Conservation (phyloP, 2,113 vertebrate species). For the Colossoma macropomum region DNA sequence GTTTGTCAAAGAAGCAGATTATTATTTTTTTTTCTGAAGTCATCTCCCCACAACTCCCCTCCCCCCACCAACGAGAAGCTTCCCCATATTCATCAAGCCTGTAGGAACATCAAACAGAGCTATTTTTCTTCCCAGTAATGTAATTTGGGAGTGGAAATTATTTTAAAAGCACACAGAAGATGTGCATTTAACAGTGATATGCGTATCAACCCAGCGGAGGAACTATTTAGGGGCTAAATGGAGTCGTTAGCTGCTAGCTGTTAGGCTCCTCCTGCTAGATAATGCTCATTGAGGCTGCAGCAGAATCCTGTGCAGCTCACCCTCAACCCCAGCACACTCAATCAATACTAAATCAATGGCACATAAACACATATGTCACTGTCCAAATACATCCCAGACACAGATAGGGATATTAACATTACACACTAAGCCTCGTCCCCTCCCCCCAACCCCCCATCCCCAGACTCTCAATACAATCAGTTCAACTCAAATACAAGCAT, state of each 20-base stretch:
- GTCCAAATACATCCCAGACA: constrained; percentile 45
- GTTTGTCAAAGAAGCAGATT: constrained; percentile 47
- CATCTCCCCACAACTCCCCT: not conserved
- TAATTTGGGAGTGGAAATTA: not conserved
- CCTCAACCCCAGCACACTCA: constrained; percentile 28
- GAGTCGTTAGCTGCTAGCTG: not conserved
- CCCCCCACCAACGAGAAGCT: not conserved
- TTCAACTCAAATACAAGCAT: not conserved
- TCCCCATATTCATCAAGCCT: not conserved
- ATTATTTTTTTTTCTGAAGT: not conserved
- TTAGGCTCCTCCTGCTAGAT: constrained; percentile 5
- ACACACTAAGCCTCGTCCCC: constrained; percentile 13
- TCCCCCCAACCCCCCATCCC: not conserved
- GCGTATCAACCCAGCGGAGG: not conserved
- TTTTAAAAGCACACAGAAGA: not conserved
- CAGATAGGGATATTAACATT: constrained; percentile 50
- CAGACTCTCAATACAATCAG: constrained; percentile 29
- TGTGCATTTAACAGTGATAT: not conserved
- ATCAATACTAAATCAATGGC: constrained; percentile 55
- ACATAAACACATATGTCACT: constrained; percentile 52
- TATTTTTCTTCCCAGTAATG: not conserved
- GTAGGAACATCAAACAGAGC: not conserved
- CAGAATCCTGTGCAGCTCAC: not conserved
- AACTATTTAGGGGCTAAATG: not conserved
- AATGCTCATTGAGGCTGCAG: constrained; percentile 22